Conservation (phyloP, 64 coral and sea anemone genomes). For the Montipora efflorescens region DNA sequence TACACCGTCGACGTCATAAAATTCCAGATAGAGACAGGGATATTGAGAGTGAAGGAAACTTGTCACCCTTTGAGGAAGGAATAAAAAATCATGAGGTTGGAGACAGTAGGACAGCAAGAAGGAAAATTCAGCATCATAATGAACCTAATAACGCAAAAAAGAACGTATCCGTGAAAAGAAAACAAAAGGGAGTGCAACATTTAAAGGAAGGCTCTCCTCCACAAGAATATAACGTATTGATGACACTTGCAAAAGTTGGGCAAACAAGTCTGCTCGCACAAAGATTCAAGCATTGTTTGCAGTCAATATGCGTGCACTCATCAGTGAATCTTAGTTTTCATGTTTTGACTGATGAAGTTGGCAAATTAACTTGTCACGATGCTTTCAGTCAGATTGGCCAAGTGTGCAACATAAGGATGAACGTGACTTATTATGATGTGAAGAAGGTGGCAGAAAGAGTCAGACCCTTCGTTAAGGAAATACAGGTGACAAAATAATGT, state of each 20-base stretch:
- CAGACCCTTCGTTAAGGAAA: slow-evolving; percentile 52
- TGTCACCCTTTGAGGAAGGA: not conserved
- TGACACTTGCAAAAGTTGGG: slow-evolving; percentile 45
- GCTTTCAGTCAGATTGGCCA: slow-evolving; percentile 33
- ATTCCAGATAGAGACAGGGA: not conserved
- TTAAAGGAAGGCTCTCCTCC: not conserved
- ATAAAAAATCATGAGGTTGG: not conserved
- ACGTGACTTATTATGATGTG: slow-evolving; percentile 68
- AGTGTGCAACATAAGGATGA: slow-evolving; percentile 20
- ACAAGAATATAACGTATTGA: slow-evolving; percentile 47
- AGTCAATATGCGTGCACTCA: slow-evolving; percentile 44
- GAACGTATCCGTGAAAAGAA: not conserved
- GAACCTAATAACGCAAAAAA: not conserved
- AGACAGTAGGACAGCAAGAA: not conserved
- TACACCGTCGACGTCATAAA: not conserved
- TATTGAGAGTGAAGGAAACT: not conserved
- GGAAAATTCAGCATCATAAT: not conserved
- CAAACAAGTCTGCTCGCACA: slow-evolving; percentile 31
- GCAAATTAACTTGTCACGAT: slow-evolving; percentile 18
- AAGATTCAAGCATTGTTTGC: slow-evolving; percentile 34
- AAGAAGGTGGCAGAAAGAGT: slow-evolving; percentile 46
- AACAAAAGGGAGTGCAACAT: not conserved
- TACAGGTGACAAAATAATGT: slow-evolving; percentile 53
- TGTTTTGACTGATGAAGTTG: slow-evolving; percentile 31
- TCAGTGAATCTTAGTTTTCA: slow-evolving; percentile 35